Evolutionary conservation across 2,797 vertebrate species (phyloP), one percentile per base, ranked within the genome.

Genomic region (Melanotaenia nigrans): DNA sequence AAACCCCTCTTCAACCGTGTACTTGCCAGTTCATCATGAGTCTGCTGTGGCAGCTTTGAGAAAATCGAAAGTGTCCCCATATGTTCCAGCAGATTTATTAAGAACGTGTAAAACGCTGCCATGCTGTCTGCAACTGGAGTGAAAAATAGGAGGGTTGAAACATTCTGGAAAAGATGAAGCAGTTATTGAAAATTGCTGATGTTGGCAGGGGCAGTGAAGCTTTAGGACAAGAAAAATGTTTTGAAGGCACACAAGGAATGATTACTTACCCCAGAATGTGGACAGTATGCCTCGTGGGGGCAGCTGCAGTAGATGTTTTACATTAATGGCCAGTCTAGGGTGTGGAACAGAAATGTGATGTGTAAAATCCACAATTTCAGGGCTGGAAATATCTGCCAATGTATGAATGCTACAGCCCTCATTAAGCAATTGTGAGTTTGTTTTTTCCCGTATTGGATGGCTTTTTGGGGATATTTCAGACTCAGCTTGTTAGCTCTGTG

Each of bases 161-260:
- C 66, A 67, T 76, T 60, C 60, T 53, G 72, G 36, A 68, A 68
- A 82, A 89, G 85, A 88, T 87, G 79, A 89, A 87, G 74, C 53
- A 36, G 73, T 84, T 85, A 83, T 87, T 90, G 73, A 86, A 89
- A 91, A 90, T 57, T 75, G 78, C 85, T 90, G 80, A 77, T 81
- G 72, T 75, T 83, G 83, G 81, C 58, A 22, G 45, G 78, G 60
- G 72, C 51, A 33, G 75, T 53, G 75, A 65, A 42, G 57, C 61
- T 40, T 66, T 57, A 42, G 54, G 71, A 61, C 36, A 77, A 71
- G 75, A 87, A 61, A 73, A 87, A 79, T 85, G 75, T 78, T 71
- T 60, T 2, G 28, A n/a, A 25, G 62, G 61, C 66, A 66, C 59
- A 65, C 51, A 12, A 66, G 68, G 71, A 55, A 84, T 84, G 87